A percentile compares a stretch with the other conserved stretches of the same genome.
phyloP scores from a whole-genome alignment of 2,113 vertebrate species.

The Sclerurus mexicanus region DNA sequence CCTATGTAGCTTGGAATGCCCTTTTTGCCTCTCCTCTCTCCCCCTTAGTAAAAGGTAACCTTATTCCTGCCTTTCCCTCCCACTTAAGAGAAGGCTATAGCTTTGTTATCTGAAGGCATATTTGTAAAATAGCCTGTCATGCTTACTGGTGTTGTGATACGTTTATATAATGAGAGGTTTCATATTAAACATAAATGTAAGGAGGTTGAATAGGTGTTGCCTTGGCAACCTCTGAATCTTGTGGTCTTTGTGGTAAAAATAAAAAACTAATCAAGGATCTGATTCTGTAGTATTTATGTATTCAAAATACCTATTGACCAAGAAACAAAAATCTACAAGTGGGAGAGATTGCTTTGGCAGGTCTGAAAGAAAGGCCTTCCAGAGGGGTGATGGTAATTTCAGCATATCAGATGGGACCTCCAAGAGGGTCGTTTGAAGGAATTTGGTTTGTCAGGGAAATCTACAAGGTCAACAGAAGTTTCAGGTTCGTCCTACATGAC shows the following conservation, averaged over 20 bases:
- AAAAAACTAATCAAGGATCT: conserved; percentile 1
- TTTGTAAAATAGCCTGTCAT: conserved; percentile 25
- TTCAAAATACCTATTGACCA: not conserved
- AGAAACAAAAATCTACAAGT: not conserved
- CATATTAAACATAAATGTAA: conserved; percentile 11
- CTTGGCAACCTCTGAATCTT: conserved; percentile 52
- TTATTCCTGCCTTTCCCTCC: not conserved
- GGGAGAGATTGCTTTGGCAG: not conserved
- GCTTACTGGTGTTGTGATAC: conserved; percentile 12
- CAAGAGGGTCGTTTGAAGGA: not conserved
- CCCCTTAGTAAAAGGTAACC: not conserved
- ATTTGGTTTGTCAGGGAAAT: not conserved
- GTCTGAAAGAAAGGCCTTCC: not conserved
- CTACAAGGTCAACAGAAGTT: not conserved
- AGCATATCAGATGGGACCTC: not conserved
- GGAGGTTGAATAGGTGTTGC: conserved; percentile 39
- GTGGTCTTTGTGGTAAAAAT: conserved; percentile 30
- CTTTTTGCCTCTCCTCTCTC: not conserved
- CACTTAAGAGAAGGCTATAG: not conserved
- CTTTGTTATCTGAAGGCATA: not conserved
- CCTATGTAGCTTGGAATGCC: not conserved
- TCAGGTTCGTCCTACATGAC: not conserved
- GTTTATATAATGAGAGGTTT: conserved; percentile 41
- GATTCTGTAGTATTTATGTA: not conserved
- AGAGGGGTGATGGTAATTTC: not conserved